Percentiles rank a stretch among this genome's conserved stretches.
Conservation (phyloP, 2,888 invertebrate genomes). For the Pegoplata infirma region DNA sequence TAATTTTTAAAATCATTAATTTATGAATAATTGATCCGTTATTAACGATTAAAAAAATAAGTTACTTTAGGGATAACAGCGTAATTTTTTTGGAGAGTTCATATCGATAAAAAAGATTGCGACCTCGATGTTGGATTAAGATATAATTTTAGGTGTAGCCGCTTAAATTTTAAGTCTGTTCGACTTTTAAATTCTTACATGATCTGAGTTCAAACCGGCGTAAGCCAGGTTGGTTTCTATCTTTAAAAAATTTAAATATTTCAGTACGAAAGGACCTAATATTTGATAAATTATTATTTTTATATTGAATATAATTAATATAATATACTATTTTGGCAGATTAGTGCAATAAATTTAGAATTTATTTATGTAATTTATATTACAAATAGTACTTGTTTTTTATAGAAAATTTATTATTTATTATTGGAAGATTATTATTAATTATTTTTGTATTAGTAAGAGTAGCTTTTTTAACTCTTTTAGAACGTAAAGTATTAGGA, state of each 20-base stretch:
- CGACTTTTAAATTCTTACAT: slow-evolving; percentile 91
- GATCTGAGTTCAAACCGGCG: slow-evolving; percentile 93
- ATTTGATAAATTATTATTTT: slow-evolving; percentile 78
- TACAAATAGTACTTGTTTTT: slow-evolving; percentile 81
- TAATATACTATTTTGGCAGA: slow-evolving; percentile 83
- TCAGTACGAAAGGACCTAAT: slow-evolving; percentile 90
- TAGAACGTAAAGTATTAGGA: slow-evolving; percentile 85
- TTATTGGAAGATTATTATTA: slow-evolving; percentile 79
- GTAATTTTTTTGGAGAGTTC: slow-evolving; percentile 87
- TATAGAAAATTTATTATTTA: slow-evolving; percentile 78
- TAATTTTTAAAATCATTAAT: slow-evolving; percentile 77
- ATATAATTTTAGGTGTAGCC: slow-evolving; percentile 82
- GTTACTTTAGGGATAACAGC: slow-evolving; percentile 92
- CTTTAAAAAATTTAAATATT: slow-evolving; percentile 81
- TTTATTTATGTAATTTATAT: slow-evolving; percentile 81
- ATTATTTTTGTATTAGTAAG: slow-evolving; percentile 82
- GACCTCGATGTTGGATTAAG: slow-evolving; percentile 95
- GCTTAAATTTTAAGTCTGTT: slow-evolving; percentile 85
- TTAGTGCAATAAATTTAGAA: slow-evolving; percentile 86
- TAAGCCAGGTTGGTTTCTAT: slow-evolving; percentile 93
- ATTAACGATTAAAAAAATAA: slow-evolving; percentile 83
- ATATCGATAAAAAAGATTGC: slow-evolving; percentile 86
- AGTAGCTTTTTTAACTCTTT: slow-evolving; percentile 85
- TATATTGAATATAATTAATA: slow-evolving; percentile 73
- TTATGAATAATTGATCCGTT: slow-evolving; percentile 80